Evolutionary conservation across 2,888 invertebrate genomes (phyloP).

Genomic region (Pogonocherus hispidulus): DNA sequence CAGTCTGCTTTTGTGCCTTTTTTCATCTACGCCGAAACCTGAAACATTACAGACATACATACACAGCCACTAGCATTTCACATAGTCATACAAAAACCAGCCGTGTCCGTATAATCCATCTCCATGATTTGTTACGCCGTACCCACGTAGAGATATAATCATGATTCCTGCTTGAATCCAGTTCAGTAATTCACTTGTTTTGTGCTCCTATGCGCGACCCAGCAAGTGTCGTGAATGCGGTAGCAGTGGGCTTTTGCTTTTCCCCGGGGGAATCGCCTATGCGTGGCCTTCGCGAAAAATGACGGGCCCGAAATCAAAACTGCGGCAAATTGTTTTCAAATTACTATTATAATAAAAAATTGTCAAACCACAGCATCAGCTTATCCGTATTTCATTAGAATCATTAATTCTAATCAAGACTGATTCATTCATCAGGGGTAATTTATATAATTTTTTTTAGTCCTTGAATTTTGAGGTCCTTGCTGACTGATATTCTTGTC

Average conservation of each 20-base stretch:
- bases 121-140: not conserved
- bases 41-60: too few species aligned
- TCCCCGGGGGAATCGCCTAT: conserved; percentile 21
- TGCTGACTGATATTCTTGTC: too few species aligned
- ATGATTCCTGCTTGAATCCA: conserved; percentile 24
- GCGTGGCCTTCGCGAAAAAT: not conserved
- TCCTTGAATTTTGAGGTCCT: too few species aligned
- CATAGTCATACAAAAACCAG: not conserved
- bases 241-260: conserved; percentile 23
- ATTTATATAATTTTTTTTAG: too few species aligned
- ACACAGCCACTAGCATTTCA: too few species aligned
- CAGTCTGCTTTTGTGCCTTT: too few species aligned
- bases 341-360: too few species aligned
- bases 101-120: conserved; percentile 4
- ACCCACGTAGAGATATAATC: conserved; percentile 8
- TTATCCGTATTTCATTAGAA: too few species aligned
- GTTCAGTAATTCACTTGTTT: conserved; percentile 36
- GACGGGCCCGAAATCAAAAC: conserved; percentile 1
- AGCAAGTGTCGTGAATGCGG: conserved; percentile 32
- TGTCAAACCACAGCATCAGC: too few species aligned
- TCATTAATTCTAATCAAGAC: too few species aligned
- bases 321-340: not conserved
- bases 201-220: conserved; percentile 18
- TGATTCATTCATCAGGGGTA: too few species aligned
- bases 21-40: too few species aligned